Evolutionary conservation across 1,140 invertebrate genomes (phyloP).

Genomic region (Drosophila tropicalis): DNA sequence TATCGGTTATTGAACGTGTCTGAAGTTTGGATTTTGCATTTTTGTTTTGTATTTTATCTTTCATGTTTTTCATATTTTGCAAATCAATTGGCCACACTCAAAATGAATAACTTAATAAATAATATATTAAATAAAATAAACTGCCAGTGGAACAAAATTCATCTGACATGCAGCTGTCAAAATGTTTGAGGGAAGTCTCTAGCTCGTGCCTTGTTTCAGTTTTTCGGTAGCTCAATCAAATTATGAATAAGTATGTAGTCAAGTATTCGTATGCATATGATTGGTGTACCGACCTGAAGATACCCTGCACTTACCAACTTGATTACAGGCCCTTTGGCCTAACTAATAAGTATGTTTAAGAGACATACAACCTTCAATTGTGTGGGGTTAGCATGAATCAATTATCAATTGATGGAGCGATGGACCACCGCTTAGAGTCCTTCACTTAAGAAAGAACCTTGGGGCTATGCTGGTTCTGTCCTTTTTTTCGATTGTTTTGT

Average conservation of each 20-base stretch:
- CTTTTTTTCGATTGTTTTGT: background rate
- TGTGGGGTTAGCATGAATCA: slow-evolving; percentile 33
- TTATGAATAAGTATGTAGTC: slow-evolving; percentile 14
- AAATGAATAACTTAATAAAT: slow-evolving; percentile 40
- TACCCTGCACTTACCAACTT: background rate
- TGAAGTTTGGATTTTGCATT: slow-evolving; percentile 1
- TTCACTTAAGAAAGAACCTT: slow-evolving; percentile 22
- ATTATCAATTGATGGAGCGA: background rate
- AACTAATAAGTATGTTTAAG: too few relatives aligned
- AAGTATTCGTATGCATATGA: background rate
- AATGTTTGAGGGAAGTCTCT: slow-evolving; percentile 28
- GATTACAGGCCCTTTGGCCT: background rate
- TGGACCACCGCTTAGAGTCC: slow-evolving; percentile 23
- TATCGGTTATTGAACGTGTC: slow-evolving; percentile 60
- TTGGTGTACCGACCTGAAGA: background rate
- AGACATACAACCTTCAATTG: slow-evolving; percentile 41
- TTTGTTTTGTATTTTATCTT: background rate
- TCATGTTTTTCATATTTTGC: background rate
- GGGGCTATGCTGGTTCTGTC: background rate
- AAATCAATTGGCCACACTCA: slow-evolving; percentile 43
- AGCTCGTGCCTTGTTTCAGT: slow-evolving; percentile 24
- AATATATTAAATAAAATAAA: slow-evolving; percentile 40
- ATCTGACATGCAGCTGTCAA: slow-evolving; percentile 41
- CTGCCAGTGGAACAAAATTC: slow-evolving; percentile 35
- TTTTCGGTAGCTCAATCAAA: slow-evolving; percentile 39